These are phyloP conservation scores for Ovis canadensis DNA, from an alignment of 2,113 vertebrate genomes.

Conservation along the genomic window DNA sequence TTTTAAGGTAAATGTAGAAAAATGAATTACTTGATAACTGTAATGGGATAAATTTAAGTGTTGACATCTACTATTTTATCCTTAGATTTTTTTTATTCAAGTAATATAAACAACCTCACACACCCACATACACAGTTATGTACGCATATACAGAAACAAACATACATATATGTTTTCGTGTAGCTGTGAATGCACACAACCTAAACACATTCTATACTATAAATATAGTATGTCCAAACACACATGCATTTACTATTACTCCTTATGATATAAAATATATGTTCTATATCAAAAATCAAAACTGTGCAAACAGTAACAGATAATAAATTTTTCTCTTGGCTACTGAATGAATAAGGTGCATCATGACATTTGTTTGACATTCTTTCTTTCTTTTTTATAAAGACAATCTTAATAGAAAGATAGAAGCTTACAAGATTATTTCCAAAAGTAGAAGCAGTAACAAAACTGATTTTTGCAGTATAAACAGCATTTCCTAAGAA, in stretches of 20 bases:
- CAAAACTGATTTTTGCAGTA: neutral
- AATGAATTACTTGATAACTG: neutral
- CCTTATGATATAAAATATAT: neutral
- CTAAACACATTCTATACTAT: neutral
- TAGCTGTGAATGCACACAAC: neutral
- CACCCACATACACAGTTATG: neutral
- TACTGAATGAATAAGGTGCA: neutral
- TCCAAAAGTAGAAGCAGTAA: neutral
- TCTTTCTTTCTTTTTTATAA: neutral
- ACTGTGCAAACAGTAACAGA: neutral
- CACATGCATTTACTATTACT: neutral
- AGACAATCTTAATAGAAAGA: neutral
- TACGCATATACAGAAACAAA: neutral
- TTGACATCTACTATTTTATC: neutral
- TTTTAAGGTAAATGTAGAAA: neutral
- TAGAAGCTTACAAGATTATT: neutral
- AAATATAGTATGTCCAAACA: neutral
- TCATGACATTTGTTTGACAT: constrained; percentile 22
- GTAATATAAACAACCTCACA: neutral
- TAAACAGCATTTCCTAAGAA: neutral
- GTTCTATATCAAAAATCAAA: neutral
- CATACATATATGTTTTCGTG: neutral
- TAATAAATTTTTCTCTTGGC: neutral
- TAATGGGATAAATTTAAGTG: neutral
- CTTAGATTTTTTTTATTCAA: neutral